Conservation (phyloP, 2,888 invertebrate species). For the Polymixis flavicincta region DNA sequence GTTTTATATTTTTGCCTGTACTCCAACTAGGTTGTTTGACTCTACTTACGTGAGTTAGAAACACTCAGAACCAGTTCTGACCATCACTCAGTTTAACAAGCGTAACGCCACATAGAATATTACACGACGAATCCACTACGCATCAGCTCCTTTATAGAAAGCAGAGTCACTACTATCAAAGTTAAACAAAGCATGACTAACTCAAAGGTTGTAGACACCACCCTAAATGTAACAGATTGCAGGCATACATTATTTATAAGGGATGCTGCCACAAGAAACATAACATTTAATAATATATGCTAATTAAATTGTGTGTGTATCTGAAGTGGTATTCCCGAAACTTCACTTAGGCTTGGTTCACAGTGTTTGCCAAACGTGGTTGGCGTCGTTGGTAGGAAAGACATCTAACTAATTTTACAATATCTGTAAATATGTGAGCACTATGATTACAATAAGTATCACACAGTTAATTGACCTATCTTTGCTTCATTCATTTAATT, state of each 20-base stretch:
- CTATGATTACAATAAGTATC: too few species aligned
- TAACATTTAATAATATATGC: slow-evolving; percentile 52
- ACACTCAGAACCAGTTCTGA: not conserved
- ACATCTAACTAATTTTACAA: too few species aligned
- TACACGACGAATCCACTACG: slow-evolving; percentile 31
- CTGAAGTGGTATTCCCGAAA: slow-evolving; percentile 24
- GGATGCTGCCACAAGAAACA: slow-evolving; percentile 36
- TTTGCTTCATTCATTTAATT: too few species aligned
- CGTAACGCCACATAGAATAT: slow-evolving; percentile 35
- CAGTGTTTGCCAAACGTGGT: not conserved
- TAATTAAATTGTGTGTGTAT: slow-evolving; percentile 48
- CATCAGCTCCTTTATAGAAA: slow-evolving; percentile 4
- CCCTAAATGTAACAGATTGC: slow-evolving; percentile 56
- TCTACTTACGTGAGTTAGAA: not conserved
- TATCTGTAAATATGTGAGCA: too few species aligned
- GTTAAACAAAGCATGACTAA: slow-evolving; percentile 52
- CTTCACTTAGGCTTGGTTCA: not conserved
- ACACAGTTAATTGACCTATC: too few species aligned
- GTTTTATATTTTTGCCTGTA: not conserved
- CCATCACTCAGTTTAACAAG: not conserved
- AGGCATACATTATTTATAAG: slow-evolving; percentile 55
- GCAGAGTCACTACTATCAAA: slow-evolving; percentile 34
- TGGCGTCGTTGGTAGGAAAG: not conserved
- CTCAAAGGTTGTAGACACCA: slow-evolving; percentile 49
- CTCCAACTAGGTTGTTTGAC: not conserved